Base-by-base conservation (phyloP, 1,140 invertebrate genomes). In the Matsumurasca onukii region DNA sequence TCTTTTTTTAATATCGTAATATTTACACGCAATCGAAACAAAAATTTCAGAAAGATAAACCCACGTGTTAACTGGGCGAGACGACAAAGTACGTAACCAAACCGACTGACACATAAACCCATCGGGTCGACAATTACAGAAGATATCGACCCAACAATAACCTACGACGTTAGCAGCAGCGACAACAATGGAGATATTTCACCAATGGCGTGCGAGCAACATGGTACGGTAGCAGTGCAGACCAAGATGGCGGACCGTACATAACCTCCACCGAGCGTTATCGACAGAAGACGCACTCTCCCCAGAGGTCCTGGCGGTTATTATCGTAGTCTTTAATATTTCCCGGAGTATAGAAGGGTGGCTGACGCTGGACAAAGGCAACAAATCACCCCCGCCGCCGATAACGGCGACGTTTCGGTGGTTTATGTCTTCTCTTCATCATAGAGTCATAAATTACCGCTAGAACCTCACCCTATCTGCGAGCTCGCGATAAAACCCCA, bases 361-460 rank as follows among this genome's bases (percentile, higher is more conserved):
- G 55, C 22, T 52, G 49, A 12, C n/a, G 15, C 24, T 27, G 13
- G 55, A 59, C 55, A 59, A 59, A 59, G 25, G 55, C 55, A 25
- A 59, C 55, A 59, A 59, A 59, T 59, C 55, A 59, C 15, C 55
- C 15, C 55, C 55, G 55, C 22, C 55, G 15, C 55, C 55, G 55
- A 59, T 59, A 59, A 59, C 55, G 34, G 17, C 34, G 34, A 39
- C 34, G 34, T 39, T 25, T 22, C 55, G 55, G 55, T 59, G 55
- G 22, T 59, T 59, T 59, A 59, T 59, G 55, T 27, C 55, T 59
- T 59, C 55, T 59, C 55, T 59, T 59, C 55, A 59, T 59, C 55
- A 59, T 24, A 24, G 55, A 59, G 24, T 24, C 55, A 59, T 59
- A 59, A 59, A 59, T 59, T 59, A 59, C 55, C 13, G 55, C 34